Evolutionary conservation across 2,888 invertebrate species (phyloP), one percentile per base, ranked within the genome.

Genomic region (Orthosia gothica): DNA sequence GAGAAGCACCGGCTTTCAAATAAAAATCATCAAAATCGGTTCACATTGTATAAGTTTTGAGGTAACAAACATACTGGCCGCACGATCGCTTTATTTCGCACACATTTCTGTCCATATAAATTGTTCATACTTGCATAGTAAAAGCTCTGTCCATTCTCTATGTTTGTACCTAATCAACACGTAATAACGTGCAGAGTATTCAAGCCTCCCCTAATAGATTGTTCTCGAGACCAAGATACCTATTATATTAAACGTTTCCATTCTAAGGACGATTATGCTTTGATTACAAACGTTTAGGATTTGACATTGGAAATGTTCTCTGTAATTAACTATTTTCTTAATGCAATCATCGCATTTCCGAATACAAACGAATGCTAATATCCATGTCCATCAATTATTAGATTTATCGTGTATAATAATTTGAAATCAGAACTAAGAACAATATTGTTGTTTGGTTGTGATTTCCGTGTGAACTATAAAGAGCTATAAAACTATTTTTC

Each of bases 201-300:
- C 47, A 20, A 18, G 49, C 15, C 11, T 32, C 20, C n/a, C 3
- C 1, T 20, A 68, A 70, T 68, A 20, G 16, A 32, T 15, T 55
- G 20, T 20, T 32, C 20, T n/a, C n/a, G 50, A 66, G 45, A 70
- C 45, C 52, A 15, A 18, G 16, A 26, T 47, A n/a, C n/a, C n/a
- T n/a, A 67, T 54, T 45, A 32, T 32, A 67, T 18, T 47, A 47
- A 68, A 67, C 45, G 54, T n/a, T 16, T 47, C 26, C 16, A 47
- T 54, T 54, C 12, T n/a, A 12, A 47, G 16, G n/a, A 13, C 54
- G 9, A 67, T 54, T 55, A n/a, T 16, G 45, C 13, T 16, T 67
- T 47, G 45, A 64, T 70, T 23, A n/a, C 7, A 63, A 5, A 5
- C 20, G 20, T 50, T 68, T 49, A 16, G 58, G 58, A 58, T 32